phyloP scores from a whole-genome alignment of 2,797 vertebrate genomes.

The Eulemur albifrons region DNA sequence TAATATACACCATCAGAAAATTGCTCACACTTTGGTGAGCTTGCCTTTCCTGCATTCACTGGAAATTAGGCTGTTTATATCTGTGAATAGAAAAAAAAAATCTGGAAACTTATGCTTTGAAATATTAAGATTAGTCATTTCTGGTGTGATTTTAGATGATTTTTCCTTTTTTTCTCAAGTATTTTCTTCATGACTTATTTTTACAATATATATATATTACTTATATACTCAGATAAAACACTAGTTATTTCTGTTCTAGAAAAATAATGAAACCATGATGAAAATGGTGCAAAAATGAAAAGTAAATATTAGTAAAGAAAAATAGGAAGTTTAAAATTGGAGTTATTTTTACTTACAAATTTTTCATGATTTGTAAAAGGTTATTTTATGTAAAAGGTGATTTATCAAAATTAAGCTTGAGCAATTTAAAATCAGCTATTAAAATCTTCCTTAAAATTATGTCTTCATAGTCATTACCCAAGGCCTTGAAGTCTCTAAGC shows the following conservation, averaged over 20 bases:
- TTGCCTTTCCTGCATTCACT: neutral
- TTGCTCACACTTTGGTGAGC: neutral
- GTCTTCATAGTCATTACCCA: neutral
- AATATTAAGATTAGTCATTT: neutral
- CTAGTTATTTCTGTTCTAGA: neutral
- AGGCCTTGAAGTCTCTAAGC: neutral
- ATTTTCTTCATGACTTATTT: neutral
- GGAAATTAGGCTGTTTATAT: neutral
- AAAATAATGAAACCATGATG: neutral
- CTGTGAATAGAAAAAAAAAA: neutral
- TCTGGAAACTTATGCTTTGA: neutral
- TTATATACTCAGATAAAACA: neutral
- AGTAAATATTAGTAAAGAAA: neutral
- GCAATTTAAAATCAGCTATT: neutral
- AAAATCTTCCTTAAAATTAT: neutral
- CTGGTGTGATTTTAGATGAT: neutral
- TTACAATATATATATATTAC: neutral
- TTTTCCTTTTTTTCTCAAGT: conserved; percentile 4
- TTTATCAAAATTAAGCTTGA: neutral
- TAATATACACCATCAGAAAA: neutral
- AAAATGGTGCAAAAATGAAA: neutral
- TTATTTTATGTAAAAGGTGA: neutral
- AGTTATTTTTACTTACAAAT: neutral
- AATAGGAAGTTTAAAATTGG: neutral
- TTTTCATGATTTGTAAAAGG: neutral